A percentile compares a stretch with the other conserved stretches of the same genome.
Conservation (phyloP, 2,797 vertebrate genomes). For the Oophaga sylvatica region DNA sequence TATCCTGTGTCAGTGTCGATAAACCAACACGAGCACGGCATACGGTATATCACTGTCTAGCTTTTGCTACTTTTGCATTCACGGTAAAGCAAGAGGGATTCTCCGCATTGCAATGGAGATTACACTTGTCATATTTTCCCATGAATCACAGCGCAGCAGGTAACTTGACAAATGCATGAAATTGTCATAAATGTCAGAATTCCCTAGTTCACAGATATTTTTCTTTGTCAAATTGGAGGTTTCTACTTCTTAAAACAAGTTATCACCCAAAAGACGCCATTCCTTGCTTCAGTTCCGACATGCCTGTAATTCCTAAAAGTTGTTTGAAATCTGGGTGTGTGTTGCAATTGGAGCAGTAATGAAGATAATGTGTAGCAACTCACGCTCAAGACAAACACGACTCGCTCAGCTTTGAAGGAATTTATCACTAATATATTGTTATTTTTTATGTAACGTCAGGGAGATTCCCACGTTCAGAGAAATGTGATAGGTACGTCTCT, state of each 20-base stretch:
- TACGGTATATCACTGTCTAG: conserved; percentile 12
- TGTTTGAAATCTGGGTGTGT: conserved; percentile 69
- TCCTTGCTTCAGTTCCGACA: conserved; percentile 71
- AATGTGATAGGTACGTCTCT: not conserved
- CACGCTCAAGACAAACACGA: conserved; percentile 36
- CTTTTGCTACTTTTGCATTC: conserved; percentile 38
- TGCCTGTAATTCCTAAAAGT: conserved; percentile 75
- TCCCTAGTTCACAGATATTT: conserved; percentile 35
- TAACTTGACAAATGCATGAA: conserved; percentile 26
- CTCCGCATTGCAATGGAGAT: conserved; percentile 26
- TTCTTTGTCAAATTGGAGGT: conserved; percentile 65
- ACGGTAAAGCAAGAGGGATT: conserved; percentile 27
- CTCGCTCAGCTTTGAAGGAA: conserved; percentile 18
- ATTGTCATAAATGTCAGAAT: conserved; percentile 48
- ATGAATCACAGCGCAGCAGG: conserved; percentile 41
- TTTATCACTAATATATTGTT: conserved; percentile 28
- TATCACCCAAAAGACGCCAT: conserved; percentile 70
- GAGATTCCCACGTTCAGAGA: conserved; percentile 15
- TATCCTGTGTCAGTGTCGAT: not conserved
- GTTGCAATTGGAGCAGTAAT: conserved; percentile 63
- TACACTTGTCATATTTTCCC: conserved; percentile 48
- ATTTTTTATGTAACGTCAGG: conserved; percentile 11
- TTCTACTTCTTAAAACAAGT: conserved; percentile 75
- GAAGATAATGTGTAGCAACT: conserved; percentile 56
- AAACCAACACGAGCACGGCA: not conserved